Evolutionary conservation across 2,113 vertebrate genomes (phyloP).

Genomic region (Neotoma lepida): DNA sequence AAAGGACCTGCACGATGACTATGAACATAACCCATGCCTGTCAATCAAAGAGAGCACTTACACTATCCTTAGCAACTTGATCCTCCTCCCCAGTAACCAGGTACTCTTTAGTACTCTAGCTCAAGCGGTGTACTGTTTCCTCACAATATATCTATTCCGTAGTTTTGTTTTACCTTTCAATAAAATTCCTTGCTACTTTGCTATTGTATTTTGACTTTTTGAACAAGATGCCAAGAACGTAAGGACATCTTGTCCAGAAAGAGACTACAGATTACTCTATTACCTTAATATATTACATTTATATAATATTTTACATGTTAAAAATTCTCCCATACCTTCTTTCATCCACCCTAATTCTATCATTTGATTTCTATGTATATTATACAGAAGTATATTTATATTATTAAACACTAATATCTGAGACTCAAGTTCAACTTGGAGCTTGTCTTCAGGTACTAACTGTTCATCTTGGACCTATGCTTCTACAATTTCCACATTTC

Average conservation of each 20-base stretch:
- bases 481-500: constrained; percentile 23
- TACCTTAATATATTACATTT: constrained; percentile 27
- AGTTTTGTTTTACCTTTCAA: background rate
- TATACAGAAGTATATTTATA: background rate
- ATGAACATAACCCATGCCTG: background rate
- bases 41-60: background rate
- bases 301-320: constrained; percentile 40
- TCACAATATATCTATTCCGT: background rate
- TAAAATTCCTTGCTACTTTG: background rate
- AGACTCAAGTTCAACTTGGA: constrained; percentile 21
- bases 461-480: background rate
- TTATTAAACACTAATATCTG: constrained; percentile 21
- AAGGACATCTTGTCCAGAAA: background rate
- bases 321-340: background rate
- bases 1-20: background rate
- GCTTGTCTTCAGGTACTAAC: background rate
- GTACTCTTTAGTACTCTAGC: no score
- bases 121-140: background rate
- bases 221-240: background rate
- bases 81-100: background rate
- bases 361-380: background rate
- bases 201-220: background rate
- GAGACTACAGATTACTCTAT: background rate
- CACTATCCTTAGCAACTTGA: background rate
- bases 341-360: constrained; percentile 35